Evolutionary conservation across 2,888 invertebrate genomes (phyloP), one percentile per base, ranked within the genome.

Genomic region (Oxyscelio sp.): DNA sequence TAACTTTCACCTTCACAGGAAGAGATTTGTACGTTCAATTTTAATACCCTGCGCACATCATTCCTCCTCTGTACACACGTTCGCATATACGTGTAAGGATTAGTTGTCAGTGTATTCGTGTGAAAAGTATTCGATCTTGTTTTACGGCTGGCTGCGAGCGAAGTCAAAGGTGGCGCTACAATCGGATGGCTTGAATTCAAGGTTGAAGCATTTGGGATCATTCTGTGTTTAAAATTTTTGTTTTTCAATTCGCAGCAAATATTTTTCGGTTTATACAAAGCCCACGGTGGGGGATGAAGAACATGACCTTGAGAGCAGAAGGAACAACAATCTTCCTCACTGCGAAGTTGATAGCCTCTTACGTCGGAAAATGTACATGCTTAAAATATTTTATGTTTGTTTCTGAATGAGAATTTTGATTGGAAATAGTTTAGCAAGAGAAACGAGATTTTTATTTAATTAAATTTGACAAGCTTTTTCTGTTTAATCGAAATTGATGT

Each of bases 251-350:
- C 9, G 34, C 9, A 27, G 4, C 4, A 6, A 34, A 34, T 43
- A 43, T 43, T 43, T 15, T 2, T 17, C 17, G 15, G 43, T 8
- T 2, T 17, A 17, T 15, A 8, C 40, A 40, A 40, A n/a, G 4
- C n/a, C 17, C 5, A 22, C 2, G 21, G 54, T 54, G 54, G 34
- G 31, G 73, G 22, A 24, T 59, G 71, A 34, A 48, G 58, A 34
- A 27, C 38, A 38, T 71, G 59, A 71, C 71, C 71, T 71, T 71
- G 71, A 59, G 31, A 34, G 4, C n/a, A 24, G 56, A 31, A 40
- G 71, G 19, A n/a, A n/a, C n/a, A n/a, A n/a, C n/a, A n/a, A n/a
- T 63, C 50, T 43, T 71, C 68, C 73, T 34, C 38, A 34, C 17
- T 15, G 2, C n/a, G 19, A 27, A 31, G 56, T 31, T 34, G 56